Evolutionary conservation across 2,797 vertebrate species (phyloP), one percentile per base, ranked within the genome.

Genomic region (Pangasius mekongensis): DNA sequence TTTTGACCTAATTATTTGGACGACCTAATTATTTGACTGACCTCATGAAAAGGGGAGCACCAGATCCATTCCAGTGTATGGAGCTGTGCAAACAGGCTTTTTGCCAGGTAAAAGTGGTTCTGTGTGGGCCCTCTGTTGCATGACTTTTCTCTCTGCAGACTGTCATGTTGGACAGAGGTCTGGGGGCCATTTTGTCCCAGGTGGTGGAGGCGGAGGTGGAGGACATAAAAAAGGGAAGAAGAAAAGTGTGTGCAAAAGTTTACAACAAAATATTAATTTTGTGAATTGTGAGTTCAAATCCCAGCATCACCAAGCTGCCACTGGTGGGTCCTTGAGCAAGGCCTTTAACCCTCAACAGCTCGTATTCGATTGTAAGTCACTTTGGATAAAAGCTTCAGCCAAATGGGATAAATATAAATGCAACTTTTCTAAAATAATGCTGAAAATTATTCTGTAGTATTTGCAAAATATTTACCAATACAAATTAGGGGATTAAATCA

Each of bases 361-460:
- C 10, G 2, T 73, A 76, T 27, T 11, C 2, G 3, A 47, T 5
- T 49, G 43, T 69, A 69, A 33, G 16, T 8, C 0, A 5, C 14
- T 27, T 49, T 27, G 20, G 39, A 47, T 49, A 76, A 27, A 49
- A 5, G 3, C 4, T 4, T 47, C 1, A 47, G 22, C 43, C 73
- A 47, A n/a, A 27, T 39, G 8, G 9, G 1, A 5, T 69, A 69
- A 36, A 30, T 30, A 30, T 85, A 27, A 84, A 30, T 27, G 58
- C 16, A 71, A 33, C 5, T 85, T 78, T 49, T 73, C 67, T 87
- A n/a, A 56, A 66, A 52, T 77, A 60, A 83, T 54, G 16, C 0
- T 87, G 36, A 47, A 82, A 52, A 86, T 67, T 58, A 24, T 20
- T 9, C 3, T 49, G 20, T 13, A 83, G 84, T 58, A 69, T 84